Conservation (phyloP, 2,888 invertebrate species). For the Zaprionus obscuricornis region DNA sequence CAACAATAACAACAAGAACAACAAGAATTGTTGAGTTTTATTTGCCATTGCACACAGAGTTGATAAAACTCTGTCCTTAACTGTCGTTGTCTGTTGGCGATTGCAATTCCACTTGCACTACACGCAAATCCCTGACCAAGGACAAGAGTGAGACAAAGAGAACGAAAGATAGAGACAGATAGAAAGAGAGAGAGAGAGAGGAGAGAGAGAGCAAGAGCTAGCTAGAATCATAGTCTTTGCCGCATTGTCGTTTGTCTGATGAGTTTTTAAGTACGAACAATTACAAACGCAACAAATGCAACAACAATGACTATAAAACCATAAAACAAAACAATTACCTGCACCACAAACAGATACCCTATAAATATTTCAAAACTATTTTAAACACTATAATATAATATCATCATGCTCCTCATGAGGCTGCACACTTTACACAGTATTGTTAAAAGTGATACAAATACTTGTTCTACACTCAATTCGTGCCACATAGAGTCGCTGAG, state of each 20-base stretch:
- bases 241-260: conserved; percentile 74
- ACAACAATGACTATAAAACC: conserved; percentile 28
- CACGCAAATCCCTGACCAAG: too few species aligned
- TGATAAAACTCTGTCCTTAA: conserved; percentile 57
- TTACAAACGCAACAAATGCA: conserved; percentile 66
- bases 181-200: too few species aligned
- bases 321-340: conserved; percentile 33
- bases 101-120: conserved; percentile 36
- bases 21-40: not conserved
- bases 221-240: conserved; percentile 19
- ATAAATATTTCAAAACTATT: too few species aligned
- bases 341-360: too few species aligned
- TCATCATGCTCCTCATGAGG: too few species aligned
- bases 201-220: too few species aligned
- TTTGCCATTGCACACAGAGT: conserved; percentile 44
- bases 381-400: too few species aligned
- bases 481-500: conserved; percentile 35
- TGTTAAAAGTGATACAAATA: too few species aligned
- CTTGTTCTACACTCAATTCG: too few species aligned
- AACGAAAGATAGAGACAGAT: too few species aligned
- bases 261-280: conserved; percentile 77
- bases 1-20: not conserved
- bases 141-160: too few species aligned
- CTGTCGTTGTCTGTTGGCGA: conserved; percentile 38
- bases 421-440: too few species aligned